Evolutionary conservation across 2,797 vertebrate species (phyloP).

Genomic region (Valencia hispanica): DNA sequence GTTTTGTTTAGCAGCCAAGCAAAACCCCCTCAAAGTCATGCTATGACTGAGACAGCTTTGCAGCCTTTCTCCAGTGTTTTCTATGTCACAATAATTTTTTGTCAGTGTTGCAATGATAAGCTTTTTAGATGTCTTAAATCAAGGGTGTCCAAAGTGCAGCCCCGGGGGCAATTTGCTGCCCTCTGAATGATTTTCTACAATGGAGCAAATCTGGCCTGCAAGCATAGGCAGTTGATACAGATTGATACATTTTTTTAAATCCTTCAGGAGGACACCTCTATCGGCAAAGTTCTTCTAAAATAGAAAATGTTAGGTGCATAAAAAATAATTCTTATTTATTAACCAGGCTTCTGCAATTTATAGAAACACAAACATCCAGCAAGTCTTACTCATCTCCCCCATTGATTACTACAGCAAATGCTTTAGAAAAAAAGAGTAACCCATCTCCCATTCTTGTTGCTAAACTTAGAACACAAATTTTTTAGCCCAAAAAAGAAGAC

Average conservation of each 20-base stretch:
- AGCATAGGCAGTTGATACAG: background rate
- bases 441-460: too few relatives aligned
- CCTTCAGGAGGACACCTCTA: too few relatives aligned
- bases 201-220: background rate
- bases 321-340: too few relatives aligned
- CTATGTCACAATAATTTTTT: background rate
- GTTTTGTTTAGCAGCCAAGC: constrained; percentile 76
- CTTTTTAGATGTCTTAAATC: background rate
- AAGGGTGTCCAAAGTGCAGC: background rate
- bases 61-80: constrained; percentile 7
- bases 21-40: constrained; percentile 57
- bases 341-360: background rate
- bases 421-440: too few relatives aligned
- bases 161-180: background rate
- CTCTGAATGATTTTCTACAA: background rate
- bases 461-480: too few relatives aligned
- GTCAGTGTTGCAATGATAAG: background rate
- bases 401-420: too few relatives aligned
- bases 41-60: constrained; percentile 48
- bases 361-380: too few relatives aligned
- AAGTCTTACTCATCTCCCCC: too few relatives aligned
- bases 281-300: too few relatives aligned
- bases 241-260: background rate
- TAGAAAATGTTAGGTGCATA: too few relatives aligned
- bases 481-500: too few relatives aligned